A percentile compares a stretch with the other conserved stretches of the same genome.
Evolutionary conservation across 2,888 invertebrate genomes (phyloP).

Genomic region (Autographa pulchrina): DNA sequence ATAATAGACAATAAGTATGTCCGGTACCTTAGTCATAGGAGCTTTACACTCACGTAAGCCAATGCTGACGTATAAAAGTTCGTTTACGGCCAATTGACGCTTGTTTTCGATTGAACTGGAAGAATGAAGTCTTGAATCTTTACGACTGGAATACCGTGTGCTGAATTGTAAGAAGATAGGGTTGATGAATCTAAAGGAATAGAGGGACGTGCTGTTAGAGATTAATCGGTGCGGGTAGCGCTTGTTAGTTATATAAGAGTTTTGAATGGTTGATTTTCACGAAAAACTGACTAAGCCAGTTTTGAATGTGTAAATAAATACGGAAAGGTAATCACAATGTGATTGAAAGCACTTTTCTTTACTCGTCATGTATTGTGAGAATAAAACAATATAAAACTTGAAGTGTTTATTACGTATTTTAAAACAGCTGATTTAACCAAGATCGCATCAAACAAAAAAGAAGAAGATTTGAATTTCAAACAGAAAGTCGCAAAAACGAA

Average conservation of each 20-base stretch:
- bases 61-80: slow-evolving; percentile 66
- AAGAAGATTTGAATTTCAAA: slow-evolving; percentile 44
- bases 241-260: background rate
- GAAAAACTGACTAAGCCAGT: background rate
- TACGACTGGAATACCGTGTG: slow-evolving; percentile 59
- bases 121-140: slow-evolving; percentile 62
- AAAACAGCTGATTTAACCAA: slow-evolving; percentile 25
- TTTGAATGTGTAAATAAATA: background rate
- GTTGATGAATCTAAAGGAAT: slow-evolving; percentile 23
- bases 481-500: slow-evolving; percentile 53
- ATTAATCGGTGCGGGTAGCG: background rate
- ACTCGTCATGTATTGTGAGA: no score
- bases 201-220: slow-evolving; percentile 17
- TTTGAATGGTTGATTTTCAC: background rate
- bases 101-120: slow-evolving; percentile 65
- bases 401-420: background rate
- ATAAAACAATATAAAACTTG: no score
- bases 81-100: slow-evolving; percentile 75
- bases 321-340: no score
- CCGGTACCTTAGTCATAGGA: slow-evolving; percentile 37
- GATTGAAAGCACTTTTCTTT: no score
- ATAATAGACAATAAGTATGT: slow-evolving; percentile 18
- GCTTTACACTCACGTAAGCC: slow-evolving; percentile 70
- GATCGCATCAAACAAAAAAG: slow-evolving; percentile 43
- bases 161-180: slow-evolving; percentile 55